Conservation (phyloP, 1,140 invertebrate species). For the Elymnias hypermnestra region DNA sequence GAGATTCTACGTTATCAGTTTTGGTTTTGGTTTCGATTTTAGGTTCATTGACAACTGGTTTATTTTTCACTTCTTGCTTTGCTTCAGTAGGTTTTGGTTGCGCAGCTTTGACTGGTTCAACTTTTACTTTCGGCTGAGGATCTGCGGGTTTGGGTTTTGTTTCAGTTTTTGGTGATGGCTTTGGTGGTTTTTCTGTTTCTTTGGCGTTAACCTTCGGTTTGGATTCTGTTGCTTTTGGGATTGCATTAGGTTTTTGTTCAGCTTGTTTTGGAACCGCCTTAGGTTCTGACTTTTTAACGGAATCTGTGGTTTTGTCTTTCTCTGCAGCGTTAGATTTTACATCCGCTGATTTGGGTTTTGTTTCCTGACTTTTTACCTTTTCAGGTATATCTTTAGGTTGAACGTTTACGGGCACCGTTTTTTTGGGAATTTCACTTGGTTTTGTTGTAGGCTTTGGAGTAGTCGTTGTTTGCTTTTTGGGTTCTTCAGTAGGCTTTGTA, state of each 20-base stretch:
- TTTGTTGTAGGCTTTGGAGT: not conserved
- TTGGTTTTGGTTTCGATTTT: not conserved
- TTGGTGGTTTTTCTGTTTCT: too few relatives aligned
- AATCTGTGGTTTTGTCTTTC: conserved; percentile 3
- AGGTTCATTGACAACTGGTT: not conserved
- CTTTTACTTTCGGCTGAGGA: not conserved
- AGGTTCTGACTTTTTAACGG: conserved; percentile 1
- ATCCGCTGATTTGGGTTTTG: conserved; percentile 20
- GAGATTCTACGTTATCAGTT: too few relatives aligned
- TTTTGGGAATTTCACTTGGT: not conserved
- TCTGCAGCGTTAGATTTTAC: conserved; percentile 13
- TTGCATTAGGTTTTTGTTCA: conserved; percentile 1
- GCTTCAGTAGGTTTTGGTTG: not conserved
- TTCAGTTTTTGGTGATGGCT: not conserved
- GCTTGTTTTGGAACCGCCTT: conserved; percentile 11
- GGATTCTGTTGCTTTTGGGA: conserved; percentile 13
- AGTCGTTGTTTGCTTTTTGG: not conserved
- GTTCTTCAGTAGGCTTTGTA: not conserved
- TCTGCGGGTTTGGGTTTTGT: not conserved
- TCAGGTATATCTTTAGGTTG: conserved; percentile 18
- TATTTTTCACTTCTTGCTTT: not conserved
- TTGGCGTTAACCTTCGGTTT: too few relatives aligned
- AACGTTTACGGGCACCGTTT: conserved; percentile 1
- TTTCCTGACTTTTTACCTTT: conserved; percentile 18
- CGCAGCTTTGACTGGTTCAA: not conserved